Percentiles rank a stretch among this genome's conserved stretches.
These are phyloP conservation scores for Notechis scutatus DNA, from an alignment of 2,113 vertebrate species.

Conservation along the genomic window DNA sequence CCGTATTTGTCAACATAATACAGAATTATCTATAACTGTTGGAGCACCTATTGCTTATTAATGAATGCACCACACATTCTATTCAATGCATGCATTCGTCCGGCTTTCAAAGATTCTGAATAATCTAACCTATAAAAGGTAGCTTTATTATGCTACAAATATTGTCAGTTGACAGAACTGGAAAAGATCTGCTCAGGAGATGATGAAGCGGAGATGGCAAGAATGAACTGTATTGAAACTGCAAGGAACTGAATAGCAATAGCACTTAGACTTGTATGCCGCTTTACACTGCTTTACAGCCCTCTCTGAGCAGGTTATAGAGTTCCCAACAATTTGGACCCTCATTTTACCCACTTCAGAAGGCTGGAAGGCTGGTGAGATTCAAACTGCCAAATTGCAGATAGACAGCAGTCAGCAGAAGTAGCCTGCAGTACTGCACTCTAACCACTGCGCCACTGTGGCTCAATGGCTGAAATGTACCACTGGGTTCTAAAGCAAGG, in stretches of 20 bases:
- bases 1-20: conserved; percentile 45
- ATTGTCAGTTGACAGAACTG: conserved; percentile 43
- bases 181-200: conserved; percentile 29
- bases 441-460: too few species aligned
- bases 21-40: conserved; percentile 40
- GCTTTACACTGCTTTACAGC: too few species aligned
- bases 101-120: conserved; percentile 34
- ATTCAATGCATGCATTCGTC: conserved; percentile 37
- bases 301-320: too few species aligned
- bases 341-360: too few species aligned
- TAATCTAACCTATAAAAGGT: conserved; percentile 45
- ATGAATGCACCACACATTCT: conserved; percentile 40
- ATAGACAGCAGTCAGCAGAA: too few species aligned
- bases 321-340: too few species aligned
- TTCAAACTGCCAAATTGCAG: too few species aligned
- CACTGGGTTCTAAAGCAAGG: conserved; percentile 22
- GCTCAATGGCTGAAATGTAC: conserved; percentile 17
- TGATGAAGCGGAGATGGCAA: conserved; percentile 36
- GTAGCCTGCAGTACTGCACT: too few species aligned
- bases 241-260: neutral
- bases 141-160: conserved; percentile 30
- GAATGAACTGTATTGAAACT: conserved; percentile 52
- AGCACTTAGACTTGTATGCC: too few species aligned
- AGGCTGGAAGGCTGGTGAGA: too few species aligned
- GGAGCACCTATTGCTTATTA: conserved; percentile 51